phyloP scores from a whole-genome alignment of 2,888 invertebrate genomes.

The Drosophila pseudotakahashii region DNA sequence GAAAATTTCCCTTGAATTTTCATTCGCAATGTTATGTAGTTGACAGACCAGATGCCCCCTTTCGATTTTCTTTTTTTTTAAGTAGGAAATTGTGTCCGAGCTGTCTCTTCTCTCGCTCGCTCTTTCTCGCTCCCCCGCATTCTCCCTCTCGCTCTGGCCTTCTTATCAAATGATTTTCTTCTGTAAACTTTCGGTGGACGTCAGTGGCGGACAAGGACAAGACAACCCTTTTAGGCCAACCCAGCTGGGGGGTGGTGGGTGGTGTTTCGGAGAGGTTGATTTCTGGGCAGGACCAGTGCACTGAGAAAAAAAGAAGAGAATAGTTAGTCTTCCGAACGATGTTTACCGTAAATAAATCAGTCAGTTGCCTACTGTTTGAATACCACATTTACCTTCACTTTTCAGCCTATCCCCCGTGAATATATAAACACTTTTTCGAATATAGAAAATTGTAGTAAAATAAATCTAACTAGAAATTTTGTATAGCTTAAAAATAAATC shows the following conservation, averaged over 20 bases:
- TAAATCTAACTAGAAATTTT: too few species aligned
- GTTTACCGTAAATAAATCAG: too few species aligned
- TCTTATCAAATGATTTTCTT: conserved; percentile 76
- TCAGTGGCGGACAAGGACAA: conserved; percentile 57
- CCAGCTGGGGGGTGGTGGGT: background rate
- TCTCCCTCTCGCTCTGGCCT: background rate
- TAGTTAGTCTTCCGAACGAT: too few species aligned
- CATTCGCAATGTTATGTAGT: conserved; percentile 73
- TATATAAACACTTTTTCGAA: too few species aligned
- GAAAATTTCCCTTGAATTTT: conserved; percentile 76
- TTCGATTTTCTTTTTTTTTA: conserved; percentile 62
- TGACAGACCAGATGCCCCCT: conserved; percentile 68
- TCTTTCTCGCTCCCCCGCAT: background rate
- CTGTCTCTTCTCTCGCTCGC: conserved; percentile 39
- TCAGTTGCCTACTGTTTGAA: too few species aligned
- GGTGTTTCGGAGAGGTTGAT: conserved; percentile 1
- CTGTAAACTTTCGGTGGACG: conserved; percentile 63
- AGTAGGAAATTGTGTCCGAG: conserved; percentile 79
- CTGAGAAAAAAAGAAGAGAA: conserved; percentile 16
- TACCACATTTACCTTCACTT: too few species aligned
- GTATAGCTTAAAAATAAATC: too few species aligned
- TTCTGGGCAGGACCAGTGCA: conserved; percentile 1
- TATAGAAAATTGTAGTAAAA: too few species aligned
- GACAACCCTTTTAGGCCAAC: conserved; percentile 71
- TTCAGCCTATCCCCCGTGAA: too few species aligned